Conservation (phyloP, 37 sponge, comb jelly and placozoan species). For the Tethya wilhelma region DNA sequence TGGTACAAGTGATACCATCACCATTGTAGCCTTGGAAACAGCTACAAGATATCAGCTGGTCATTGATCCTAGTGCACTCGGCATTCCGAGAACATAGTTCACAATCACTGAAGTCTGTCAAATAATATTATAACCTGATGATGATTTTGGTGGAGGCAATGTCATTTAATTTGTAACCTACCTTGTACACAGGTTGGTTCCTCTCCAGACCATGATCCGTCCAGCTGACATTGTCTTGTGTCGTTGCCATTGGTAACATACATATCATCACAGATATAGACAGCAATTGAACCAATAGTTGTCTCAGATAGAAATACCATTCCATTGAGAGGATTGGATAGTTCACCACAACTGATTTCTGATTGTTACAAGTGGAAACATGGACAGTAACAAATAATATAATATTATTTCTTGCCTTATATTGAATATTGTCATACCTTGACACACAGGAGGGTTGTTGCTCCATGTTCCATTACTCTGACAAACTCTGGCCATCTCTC, state of each 20-base stretch:
- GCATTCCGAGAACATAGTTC: not conserved
- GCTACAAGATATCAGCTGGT: not conserved
- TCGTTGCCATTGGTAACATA: not conserved
- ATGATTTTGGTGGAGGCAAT: no score
- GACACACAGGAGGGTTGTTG: constrained; percentile 25
- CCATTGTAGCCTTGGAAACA: not conserved
- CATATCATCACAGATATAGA: constrained; percentile 1
- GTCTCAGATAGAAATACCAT: not conserved
- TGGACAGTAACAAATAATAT: not conserved
- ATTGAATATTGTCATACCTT: constrained; percentile 29
- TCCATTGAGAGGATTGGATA: constrained; percentile 10
- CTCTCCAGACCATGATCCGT: constrained; percentile 23
- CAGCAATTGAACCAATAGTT: not conserved
- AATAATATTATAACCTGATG: no score
- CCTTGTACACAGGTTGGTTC: constrained; percentile 21
- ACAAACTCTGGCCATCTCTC: constrained; percentile 30
- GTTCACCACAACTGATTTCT: not conserved
- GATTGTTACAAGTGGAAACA: not conserved
- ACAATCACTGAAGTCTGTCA: not conserved
- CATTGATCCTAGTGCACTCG: not conserved
- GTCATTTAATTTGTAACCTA: no score
- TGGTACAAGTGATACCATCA: no score
- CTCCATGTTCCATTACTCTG: constrained; percentile 37
- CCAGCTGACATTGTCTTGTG: not conserved
- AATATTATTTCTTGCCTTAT: no score